Evolutionary conservation across 1,140 invertebrate species (phyloP).

Genomic region (Drosophila subobscura): DNA sequence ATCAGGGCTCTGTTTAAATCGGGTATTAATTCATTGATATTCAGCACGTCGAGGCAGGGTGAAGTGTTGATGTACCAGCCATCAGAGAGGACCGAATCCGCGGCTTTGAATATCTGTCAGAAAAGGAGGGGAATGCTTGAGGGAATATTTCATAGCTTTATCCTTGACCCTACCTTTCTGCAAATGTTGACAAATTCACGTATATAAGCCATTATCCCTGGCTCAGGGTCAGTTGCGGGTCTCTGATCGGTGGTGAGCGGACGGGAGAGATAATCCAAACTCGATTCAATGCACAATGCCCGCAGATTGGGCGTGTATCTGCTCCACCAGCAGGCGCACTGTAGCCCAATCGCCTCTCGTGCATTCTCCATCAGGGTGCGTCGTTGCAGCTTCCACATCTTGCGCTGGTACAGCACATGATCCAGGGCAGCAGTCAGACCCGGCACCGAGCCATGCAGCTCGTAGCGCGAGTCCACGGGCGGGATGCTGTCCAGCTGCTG

Average conservation of each 20-base stretch:
- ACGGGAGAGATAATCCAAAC: too few relatives aligned
- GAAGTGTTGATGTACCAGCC: conserved; percentile 30
- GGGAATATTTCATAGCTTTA: not conserved
- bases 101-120: conserved; percentile 21
- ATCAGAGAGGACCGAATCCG: conserved; percentile 22
- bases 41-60: conserved; percentile 46
- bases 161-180: too few relatives aligned
- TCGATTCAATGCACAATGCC: not conserved
- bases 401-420: too few relatives aligned
- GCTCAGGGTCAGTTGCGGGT: too few relatives aligned
- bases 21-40: conserved; percentile 21
- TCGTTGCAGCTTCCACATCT: conserved; percentile 10
- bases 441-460: too few relatives aligned
- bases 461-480: too few relatives aligned
- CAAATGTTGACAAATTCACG: too few relatives aligned
- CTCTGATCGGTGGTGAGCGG: too few relatives aligned
- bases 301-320: not conserved
- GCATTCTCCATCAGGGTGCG: conserved; percentile 41
- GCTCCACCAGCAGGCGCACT: conserved; percentile 8
- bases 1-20: conserved; percentile 46
- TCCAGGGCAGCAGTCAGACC: too few relatives aligned
- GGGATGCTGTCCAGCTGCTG: too few relatives aligned
- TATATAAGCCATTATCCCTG: too few relatives aligned
- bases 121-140: not conserved
- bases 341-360: not conserved